Evolutionary conservation across 1,140 invertebrate genomes (phyloP).

Genomic region (Tetramorium simillimum): DNA sequence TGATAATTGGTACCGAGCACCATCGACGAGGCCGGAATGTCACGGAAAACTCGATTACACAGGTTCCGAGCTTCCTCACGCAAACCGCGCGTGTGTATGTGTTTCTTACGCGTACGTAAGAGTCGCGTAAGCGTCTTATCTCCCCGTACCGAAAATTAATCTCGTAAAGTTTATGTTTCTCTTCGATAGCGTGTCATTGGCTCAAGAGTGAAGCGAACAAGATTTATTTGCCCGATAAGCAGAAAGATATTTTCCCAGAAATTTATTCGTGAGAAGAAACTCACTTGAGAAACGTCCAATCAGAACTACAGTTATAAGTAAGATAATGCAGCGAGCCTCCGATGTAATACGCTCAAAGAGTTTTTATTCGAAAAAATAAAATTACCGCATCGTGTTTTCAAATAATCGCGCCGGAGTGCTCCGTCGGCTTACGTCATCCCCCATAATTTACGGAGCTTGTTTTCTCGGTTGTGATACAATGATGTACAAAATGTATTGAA

Average conservation of each 20-base stretch:
- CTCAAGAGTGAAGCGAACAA: background rate
- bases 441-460: background rate
- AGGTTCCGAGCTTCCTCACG: conserved; percentile 18
- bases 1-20: conserved; percentile 57
- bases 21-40: conserved; percentile 53
- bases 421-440: background rate
- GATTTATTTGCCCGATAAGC: background rate
- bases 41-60: conserved; percentile 46
- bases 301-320: background rate
- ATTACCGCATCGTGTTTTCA: background rate
- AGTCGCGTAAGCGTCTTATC: background rate
- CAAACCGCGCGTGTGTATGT: background rate
- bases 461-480: conserved; percentile 3
- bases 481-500: background rate
- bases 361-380: conserved; percentile 12
- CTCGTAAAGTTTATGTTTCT: background rate
- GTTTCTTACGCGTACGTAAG: conserved; percentile 15
- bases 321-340: background rate
- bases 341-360: background rate
- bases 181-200: background rate
- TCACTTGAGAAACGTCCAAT: background rate
- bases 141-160: conserved; percentile 13
- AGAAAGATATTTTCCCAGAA: background rate
- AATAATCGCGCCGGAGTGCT: background rate
- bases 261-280: background rate